Base-by-base conservation (phyloP, 2,113 vertebrate species). In the Periophthalmodon schlosseri region DNA sequence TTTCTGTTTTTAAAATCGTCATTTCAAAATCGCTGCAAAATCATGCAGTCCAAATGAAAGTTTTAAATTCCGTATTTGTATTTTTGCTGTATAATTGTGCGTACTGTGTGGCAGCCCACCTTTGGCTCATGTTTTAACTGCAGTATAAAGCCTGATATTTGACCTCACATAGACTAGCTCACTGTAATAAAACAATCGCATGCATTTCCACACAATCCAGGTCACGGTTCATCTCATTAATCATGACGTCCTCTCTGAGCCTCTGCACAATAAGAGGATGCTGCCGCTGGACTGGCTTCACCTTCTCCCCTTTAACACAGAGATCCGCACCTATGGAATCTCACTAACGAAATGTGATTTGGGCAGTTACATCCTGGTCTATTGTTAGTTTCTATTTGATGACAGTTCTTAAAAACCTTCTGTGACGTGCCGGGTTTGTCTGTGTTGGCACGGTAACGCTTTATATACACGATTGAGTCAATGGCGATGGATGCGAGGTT, bases 241-340 rank as follows among this genome's bases (percentile, higher is more conserved):
- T 91, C 84, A 81, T 12, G 58, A 44, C 4, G 24, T 36, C 33
- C 47, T 77, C 52, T 68, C 68, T 67, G 85, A 75, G 57, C 65
- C 8, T 66, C 49, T 2, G 34, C 79, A 92, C 92, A 93, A 93
- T 93, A 54, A 81, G 84, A 91, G 91, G 92, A 94, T 93, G 74
- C 85, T 70, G 89, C 82, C 57, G 56, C 80, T 76, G 66, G 74
- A 58, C 78, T 79, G 3, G 12, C 70, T 74, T 9, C 81, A 85
- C 81, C 82, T 75, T 24, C 76, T 89, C 86, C 90, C 87, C 84
- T 84, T 64, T 81, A 73, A 34, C 83, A 85, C 84, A 81, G 73
- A 61, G 6, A 76, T 76, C 47, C 82, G 73, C 13, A 74, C 66
- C 44, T 39, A 24, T 7, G 73, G 81, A 86, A 84, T 78, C 50